Evolutionary conservation across 53 echinoderm and acorn worm species (phyloP).

Genomic region (Paracentrotus lividus): DNA sequence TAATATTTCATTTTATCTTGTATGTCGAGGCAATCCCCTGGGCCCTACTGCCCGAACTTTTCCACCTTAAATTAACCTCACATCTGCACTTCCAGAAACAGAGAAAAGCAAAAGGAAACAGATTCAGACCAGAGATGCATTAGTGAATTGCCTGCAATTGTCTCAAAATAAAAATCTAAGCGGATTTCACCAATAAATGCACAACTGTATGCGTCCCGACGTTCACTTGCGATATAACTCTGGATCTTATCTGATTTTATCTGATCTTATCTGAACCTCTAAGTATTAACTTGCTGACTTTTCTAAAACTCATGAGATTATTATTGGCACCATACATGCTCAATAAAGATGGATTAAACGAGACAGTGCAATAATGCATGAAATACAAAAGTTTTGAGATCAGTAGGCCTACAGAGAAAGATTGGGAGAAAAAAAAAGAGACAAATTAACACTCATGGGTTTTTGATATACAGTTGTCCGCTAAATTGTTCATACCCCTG

Average conservation of each 20-base stretch:
- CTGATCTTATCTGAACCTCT: too few species aligned
- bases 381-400: too few species aligned
- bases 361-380: not conserved
- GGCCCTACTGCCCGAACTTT: conserved; percentile 50
- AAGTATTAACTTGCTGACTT: not conserved
- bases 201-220: too few species aligned
- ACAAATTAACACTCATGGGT: too few species aligned
- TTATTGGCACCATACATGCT: not conserved
- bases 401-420: too few species aligned
- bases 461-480: too few species aligned
- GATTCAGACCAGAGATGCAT: not conserved
- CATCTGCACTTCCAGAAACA: not conserved
- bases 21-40: not conserved
- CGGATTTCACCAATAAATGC: not conserved
- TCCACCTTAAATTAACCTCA: not conserved
- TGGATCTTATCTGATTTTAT: too few species aligned
- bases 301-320: not conserved
- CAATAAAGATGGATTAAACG: not conserved
- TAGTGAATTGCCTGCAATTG: not conserved
- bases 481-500: too few species aligned
- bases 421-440: too few species aligned
- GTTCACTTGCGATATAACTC: too few species aligned
- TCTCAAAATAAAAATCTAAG: not conserved
- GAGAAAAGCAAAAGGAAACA: not conserved
- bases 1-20: conserved; percentile 28